These are phyloP conservation scores for Hydrotaea cyrtoneurina DNA, from an alignment of 2,888 invertebrate genomes.

Conservation along the genomic window DNA sequence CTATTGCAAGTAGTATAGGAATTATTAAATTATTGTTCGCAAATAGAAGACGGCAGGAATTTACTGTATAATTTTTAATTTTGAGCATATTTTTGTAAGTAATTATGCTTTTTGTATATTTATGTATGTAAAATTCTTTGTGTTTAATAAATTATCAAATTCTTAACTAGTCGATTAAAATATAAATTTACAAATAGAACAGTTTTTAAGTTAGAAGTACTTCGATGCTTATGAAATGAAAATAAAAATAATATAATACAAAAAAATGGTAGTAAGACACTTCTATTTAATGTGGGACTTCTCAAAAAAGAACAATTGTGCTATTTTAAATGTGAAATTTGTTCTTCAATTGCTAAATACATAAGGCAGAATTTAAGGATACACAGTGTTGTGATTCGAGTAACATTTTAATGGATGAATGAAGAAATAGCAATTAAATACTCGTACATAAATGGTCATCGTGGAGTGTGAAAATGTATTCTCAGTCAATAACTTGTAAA, in stretches of 20 bases:
- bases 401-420: constrained; percentile 2
- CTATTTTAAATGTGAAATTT: constrained; percentile 39
- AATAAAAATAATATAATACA: not conserved
- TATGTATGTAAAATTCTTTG: constrained; percentile 18
- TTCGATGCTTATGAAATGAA: constrained; percentile 51
- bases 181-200: constrained; percentile 37
- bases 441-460: not conserved
- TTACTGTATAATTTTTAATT: constrained; percentile 12
- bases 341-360: not conserved
- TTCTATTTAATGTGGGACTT: not conserved
- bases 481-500: not conserved
- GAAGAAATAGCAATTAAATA: not conserved
- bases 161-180: constrained; percentile 33
- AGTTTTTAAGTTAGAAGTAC: not conserved
- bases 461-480: not conserved
- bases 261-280: constrained; percentile 29
- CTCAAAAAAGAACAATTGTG: not conserved
- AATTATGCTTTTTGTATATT: constrained; percentile 18
- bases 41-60: not conserved
- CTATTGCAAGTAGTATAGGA: not conserved
- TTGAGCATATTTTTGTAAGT: constrained; percentile 40
- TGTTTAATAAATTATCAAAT: constrained; percentile 39
- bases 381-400: not conserved
- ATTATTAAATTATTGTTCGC: not conserved
- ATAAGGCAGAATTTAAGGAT: constrained; percentile 2